Conservation (phyloP, 2,797 vertebrate species). For the Ptychobarbus kaznakovi region DNA sequence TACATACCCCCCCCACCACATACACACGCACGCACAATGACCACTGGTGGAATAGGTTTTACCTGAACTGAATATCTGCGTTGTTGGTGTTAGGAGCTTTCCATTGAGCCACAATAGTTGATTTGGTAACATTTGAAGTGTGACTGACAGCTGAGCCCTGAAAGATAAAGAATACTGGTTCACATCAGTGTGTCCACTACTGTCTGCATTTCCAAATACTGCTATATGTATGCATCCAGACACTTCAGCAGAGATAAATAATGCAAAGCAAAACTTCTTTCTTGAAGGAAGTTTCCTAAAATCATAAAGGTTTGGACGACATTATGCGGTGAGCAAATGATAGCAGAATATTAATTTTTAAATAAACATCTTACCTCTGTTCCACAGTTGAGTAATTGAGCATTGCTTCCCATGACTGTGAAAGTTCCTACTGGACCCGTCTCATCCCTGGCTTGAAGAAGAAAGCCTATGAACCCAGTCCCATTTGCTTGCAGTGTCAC, state of each 20-base stretch:
- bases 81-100: conserved; percentile 53
- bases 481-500: conserved; percentile 68
- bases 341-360: neutral
- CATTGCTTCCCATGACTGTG: conserved; percentile 62
- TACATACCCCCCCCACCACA: no score
- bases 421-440: conserved; percentile 70
- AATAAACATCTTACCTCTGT: conserved; percentile 61
- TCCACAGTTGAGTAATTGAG: conserved; percentile 66
- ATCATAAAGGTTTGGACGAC: neutral
- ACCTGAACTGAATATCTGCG: conserved; percentile 63
- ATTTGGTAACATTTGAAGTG: conserved; percentile 15
- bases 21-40: neutral
- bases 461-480: conserved; percentile 70
- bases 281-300: neutral
- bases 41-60: conserved; percentile 29
- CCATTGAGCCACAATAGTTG: conserved; percentile 54
- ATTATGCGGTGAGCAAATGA: neutral
- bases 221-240: neutral
- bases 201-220: neutral
- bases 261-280: neutral
- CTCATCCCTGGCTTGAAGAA: conserved; percentile 71
- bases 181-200: neutral
- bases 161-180: neutral
- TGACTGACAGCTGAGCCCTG: conserved; percentile 65
- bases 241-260: neutral